Base-by-base conservation (phyloP, 2,888 invertebrate species). In the Phaonia tiefii region DNA sequence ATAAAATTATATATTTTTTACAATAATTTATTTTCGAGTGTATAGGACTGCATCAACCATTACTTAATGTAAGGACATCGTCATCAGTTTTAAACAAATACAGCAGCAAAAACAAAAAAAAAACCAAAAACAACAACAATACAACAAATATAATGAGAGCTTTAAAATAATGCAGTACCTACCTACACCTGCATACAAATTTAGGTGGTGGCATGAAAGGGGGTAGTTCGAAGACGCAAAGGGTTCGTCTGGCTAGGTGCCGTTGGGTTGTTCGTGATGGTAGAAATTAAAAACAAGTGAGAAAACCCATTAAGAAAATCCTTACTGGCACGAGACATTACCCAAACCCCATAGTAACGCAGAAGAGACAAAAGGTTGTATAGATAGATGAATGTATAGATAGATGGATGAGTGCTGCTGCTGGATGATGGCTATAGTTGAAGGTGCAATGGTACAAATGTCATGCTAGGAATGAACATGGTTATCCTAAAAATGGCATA, bases 401-500 rank as follows among this genome's bases (percentile, higher is more conserved):
- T n/a, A n/a, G n/a, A 20, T 17, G 20, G 17, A 60, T 4, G n/a
- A n/a, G 13, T 3, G 20, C 17, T 49, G 4, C 44, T 8, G 1
- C 15, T 20, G 8, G 17, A 60, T 4, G n/a, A 56, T 13, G 10
- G 31, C 17, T 31, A 37, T 7, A n/a, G 11, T 54, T 49, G 26
- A 25, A n/a, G 54, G 11, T 65, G 51, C 44, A 37, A 66, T 51
- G 70, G 20, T n/a, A n/a, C 39, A 42, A 66, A 72, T 17, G 26
- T 72, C 37, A 79, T 72, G 75, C 71, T 46, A 71, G 66, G 39
- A 17, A n/a, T 31, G 70, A 69, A 58, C 15, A 67, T 56, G 71
- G 58, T 72, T 78, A 73, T 82, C 81, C 80, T 31, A 31, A 77
- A 83, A 85, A 86, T 86, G 85, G 81, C 85, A 85, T 83, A 84